Conservation (phyloP, 2,797 vertebrate genomes). For the Rhabdophis nuchalis region DNA sequence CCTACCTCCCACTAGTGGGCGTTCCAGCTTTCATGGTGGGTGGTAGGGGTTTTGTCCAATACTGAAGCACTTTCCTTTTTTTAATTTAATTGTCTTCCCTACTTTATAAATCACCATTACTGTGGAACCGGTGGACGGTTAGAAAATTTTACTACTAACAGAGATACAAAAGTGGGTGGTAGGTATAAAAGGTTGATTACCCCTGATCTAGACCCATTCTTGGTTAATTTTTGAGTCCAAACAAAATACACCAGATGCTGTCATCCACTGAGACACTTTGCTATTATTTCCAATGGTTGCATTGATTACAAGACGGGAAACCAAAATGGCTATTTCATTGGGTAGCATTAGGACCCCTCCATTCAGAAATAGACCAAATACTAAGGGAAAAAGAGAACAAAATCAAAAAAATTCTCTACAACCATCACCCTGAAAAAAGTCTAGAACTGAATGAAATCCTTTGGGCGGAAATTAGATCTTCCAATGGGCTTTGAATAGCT, state of each 20-base stretch:
- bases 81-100: no score
- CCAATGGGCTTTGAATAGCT: neutral
- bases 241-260: neutral
- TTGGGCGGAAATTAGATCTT: neutral
- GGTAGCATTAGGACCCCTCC: neutral
- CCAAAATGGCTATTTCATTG: neutral
- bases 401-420: neutral
- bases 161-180: no score
- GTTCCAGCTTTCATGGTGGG: no score
- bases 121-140: no score
- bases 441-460: neutral
- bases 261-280: neutral
- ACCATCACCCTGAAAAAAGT: neutral
- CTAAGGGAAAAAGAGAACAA: neutral
- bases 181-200: no score
- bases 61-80: no score
- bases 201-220: no score
- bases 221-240: neutral
- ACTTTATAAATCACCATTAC: no score
- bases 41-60: no score
- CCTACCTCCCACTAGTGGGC: no score
- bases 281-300: neutral
- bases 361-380: neutral
- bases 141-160: no score
- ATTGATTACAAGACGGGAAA: neutral